Conservation (phyloP, 2,797 vertebrate species). For the Acipenser ruthenus region DNA sequence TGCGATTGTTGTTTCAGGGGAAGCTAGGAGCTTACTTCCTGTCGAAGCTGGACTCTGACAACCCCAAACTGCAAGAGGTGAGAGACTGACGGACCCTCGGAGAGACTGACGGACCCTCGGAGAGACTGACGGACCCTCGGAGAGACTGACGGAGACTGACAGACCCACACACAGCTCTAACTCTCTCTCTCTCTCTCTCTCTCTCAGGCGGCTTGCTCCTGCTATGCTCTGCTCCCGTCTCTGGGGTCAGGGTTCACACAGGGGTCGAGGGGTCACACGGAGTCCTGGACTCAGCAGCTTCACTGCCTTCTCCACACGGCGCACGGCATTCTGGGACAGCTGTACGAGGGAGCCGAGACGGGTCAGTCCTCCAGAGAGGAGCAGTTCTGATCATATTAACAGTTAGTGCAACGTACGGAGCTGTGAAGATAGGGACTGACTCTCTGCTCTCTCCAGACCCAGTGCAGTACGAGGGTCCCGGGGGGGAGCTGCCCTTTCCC, state of each 20-base stretch:
- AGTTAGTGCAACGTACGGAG: too few relatives aligned
- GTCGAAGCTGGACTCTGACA: slow-evolving; percentile 70
- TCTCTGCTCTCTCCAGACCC: slow-evolving; percentile 46
- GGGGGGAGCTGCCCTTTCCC: slow-evolving; percentile 61
- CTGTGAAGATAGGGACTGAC: too few relatives aligned
- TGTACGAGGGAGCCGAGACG: slow-evolving; percentile 69
- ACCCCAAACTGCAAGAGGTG: slow-evolving; percentile 74
- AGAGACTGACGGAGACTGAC: too few relatives aligned
- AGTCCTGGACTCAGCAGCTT: slow-evolving; percentile 79
- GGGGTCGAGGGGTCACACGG: slow-evolving; percentile 57
- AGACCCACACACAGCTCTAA: too few relatives aligned
- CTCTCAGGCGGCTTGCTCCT: slow-evolving; percentile 23
- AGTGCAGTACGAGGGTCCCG: slow-evolving; percentile 67
- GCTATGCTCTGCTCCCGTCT: slow-evolving; percentile 71
- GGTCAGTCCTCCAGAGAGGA: slow-evolving; percentile 41
- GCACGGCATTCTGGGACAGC: slow-evolving; percentile 59
- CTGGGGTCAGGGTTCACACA: slow-evolving; percentile 74
- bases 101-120: too few relatives aligned
- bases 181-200: too few relatives aligned
- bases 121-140: too few relatives aligned
- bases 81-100: too few relatives aligned
- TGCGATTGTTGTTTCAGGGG: slow-evolving; percentile 51
- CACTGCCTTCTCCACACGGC: slow-evolving; percentile 73
- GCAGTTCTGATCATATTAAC: not conserved
- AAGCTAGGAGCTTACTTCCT: slow-evolving; percentile 79